These are phyloP conservation scores for Mus pahari DNA, from an alignment of 2,113 vertebrate genomes.

Conservation along the genomic window DNA sequence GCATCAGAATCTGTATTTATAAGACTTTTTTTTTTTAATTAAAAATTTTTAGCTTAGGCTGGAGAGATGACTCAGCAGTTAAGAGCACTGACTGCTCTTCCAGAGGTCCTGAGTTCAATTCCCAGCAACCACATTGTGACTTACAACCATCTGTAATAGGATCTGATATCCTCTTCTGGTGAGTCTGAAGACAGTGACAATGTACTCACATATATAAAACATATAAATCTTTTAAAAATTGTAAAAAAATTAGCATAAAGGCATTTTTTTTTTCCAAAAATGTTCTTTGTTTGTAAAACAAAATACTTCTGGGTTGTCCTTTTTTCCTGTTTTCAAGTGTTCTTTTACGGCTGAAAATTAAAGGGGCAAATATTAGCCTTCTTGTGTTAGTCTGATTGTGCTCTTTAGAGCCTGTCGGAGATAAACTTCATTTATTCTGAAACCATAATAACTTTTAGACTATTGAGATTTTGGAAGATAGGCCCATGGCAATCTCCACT, in stretches of 20 bases:
- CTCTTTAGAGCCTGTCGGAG: constrained; percentile 20
- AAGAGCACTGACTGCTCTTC: too few species aligned
- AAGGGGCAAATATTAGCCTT: constrained; percentile 20
- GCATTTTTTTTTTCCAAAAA: constrained; percentile 58
- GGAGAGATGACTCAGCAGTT: too few species aligned
- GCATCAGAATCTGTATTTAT: constrained; percentile 58
- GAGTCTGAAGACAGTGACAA: too few species aligned
- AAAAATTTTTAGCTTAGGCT: constrained; percentile 51
- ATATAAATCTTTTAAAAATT: too few species aligned
- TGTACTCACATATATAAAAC: too few species aligned
- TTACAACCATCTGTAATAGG: too few species aligned
- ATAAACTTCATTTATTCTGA: constrained; percentile 16
- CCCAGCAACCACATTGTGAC: too few species aligned
- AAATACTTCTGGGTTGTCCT: constrained; percentile 39
- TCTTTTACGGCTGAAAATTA: constrained; percentile 62
- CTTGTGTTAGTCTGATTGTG: constrained; percentile 11
- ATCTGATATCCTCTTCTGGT: too few species aligned
- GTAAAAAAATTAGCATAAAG: constrained; percentile 35
- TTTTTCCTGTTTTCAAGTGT: constrained; percentile 33
- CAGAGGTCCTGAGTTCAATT: too few species aligned
- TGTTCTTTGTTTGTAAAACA: constrained; percentile 60
- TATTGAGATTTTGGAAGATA: neutral
- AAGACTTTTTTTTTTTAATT: constrained; percentile 57
- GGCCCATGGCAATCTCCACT: neutral
- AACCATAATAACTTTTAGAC: neutral